Base-by-base conservation (phyloP, 1,140 invertebrate species). In the Lanistes nyassanus region DNA sequence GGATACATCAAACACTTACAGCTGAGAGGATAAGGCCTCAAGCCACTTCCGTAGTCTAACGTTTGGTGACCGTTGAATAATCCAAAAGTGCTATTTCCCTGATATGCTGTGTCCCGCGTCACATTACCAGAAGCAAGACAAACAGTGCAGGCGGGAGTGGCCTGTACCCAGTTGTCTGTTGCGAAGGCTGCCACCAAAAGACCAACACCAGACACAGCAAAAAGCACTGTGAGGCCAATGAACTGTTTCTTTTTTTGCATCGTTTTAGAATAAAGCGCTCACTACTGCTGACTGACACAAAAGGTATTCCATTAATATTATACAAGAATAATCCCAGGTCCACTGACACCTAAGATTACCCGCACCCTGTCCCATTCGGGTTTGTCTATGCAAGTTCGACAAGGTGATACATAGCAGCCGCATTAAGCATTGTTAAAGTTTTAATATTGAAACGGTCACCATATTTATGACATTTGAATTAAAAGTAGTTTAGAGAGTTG, bases 211-310 rank as follows among this genome's bases (percentile, higher is more conserved):
- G 96, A 87, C 84, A 95, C 93, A 74, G 94, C 94, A 9, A 95
- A 92, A 78, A 97, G 94, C 86, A 97, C 97, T 31, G 96, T 97
- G 71, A 94, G 92, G 83, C 96, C 96, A 55, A 97, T 94, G 88
- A 96, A 93, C 34, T 70, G 42, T 73, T 82, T 86, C 64, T 83
- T 79, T 71, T 81, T 81, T 23, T 37, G 39, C 42, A 71, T 68
- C 75, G 71, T 76, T 62, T 58, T 47, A 19, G 36, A 47, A 47
- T 47, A 16, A 47, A 47, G 19, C 19, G 9, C 42, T 47, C 42
- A 47, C 42, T 47, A 16, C 9, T 47, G 5, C 19, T 47, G 2
- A 13, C 42, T 47, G 42, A 47, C 19, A 47, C 42, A 47, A 47
- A 47, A 16, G 19, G 19, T 47, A 47, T 47, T 16, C 42, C 42